Evolutionary conservation across 2,113 vertebrate species (phyloP).

Genomic region (Oenanthe melanoleuca): DNA sequence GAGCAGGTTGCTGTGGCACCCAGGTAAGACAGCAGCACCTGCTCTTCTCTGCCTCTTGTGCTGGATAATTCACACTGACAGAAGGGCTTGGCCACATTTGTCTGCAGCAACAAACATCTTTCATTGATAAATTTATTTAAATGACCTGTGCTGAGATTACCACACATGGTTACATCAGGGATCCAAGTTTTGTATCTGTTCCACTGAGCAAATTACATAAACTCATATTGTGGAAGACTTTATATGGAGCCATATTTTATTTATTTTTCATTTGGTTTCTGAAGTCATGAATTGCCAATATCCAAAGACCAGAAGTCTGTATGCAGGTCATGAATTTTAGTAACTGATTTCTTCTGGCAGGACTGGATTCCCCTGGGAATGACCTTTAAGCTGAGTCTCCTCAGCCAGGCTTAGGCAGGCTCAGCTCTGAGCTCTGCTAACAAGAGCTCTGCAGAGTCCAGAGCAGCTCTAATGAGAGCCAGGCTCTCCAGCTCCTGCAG

Average conservation of each 20-base stretch:
- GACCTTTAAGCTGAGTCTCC: not conserved
- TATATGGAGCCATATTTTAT: not conserved
- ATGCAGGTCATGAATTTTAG: not conserved
- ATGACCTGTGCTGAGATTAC: not conserved
- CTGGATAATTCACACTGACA: not conserved
- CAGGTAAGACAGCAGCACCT: not conserved
- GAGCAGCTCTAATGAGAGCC: not conserved
- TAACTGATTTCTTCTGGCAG: not conserved
- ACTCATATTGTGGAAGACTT: not conserved
- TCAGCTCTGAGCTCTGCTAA: not conserved
- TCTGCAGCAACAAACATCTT: not conserved
- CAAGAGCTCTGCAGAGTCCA: not conserved
- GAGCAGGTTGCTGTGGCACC: not conserved
- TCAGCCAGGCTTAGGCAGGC: not conserved
- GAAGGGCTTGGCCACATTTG: not conserved
- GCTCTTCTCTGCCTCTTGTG: not conserved
- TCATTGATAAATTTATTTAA: not conserved
- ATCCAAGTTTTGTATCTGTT: not conserved
- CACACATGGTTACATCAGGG: not conserved
- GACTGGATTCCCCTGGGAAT: not conserved
- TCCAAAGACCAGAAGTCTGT: not conserved
- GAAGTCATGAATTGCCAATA: not conserved
- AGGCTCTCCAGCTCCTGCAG: not conserved
- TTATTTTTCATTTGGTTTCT: not conserved
- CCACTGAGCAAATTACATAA: not conserved